Conservation (phyloP, 2,797 vertebrate species). For the Sus cebifrons region DNA sequence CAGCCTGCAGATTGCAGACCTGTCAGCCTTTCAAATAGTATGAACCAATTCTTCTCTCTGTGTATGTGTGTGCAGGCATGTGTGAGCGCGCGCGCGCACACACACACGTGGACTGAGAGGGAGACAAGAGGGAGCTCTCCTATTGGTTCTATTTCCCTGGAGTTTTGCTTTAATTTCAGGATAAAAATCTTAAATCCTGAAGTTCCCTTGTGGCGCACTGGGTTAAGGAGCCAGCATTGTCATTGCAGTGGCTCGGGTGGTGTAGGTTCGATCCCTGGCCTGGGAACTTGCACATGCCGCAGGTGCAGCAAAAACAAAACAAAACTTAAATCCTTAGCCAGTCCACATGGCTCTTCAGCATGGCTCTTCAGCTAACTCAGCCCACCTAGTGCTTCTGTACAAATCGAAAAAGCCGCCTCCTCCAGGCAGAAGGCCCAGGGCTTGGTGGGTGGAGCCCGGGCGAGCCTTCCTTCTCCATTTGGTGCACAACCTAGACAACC, state of each 20-base stretch:
- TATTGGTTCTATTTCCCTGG: not conserved
- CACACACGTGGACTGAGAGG: no score
- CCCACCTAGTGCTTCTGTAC: not conserved
- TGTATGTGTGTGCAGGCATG: not conserved
- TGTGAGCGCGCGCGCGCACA: no score
- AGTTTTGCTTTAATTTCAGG: not conserved
- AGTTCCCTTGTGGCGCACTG: no score
- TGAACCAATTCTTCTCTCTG: not conserved
- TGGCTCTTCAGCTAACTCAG: not conserved
- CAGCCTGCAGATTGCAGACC: not conserved
- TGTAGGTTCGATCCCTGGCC: no score
- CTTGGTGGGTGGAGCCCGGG: not conserved
- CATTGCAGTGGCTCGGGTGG: no score
- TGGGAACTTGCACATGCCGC: no score
- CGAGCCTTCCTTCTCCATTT: accelerated
- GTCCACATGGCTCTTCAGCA: not conserved
- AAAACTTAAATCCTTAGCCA: not conserved
- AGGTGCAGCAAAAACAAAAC: no score
- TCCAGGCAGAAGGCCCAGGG: not conserved
- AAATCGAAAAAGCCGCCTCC: not conserved
- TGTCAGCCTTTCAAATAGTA: not conserved
- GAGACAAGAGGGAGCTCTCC: accelerated
- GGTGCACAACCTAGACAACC: no score
- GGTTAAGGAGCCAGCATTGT: no score
- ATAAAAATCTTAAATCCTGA: not conserved